Base-by-base conservation (phyloP, 2,888 invertebrate species). In the Crossocerus cetratus region DNA sequence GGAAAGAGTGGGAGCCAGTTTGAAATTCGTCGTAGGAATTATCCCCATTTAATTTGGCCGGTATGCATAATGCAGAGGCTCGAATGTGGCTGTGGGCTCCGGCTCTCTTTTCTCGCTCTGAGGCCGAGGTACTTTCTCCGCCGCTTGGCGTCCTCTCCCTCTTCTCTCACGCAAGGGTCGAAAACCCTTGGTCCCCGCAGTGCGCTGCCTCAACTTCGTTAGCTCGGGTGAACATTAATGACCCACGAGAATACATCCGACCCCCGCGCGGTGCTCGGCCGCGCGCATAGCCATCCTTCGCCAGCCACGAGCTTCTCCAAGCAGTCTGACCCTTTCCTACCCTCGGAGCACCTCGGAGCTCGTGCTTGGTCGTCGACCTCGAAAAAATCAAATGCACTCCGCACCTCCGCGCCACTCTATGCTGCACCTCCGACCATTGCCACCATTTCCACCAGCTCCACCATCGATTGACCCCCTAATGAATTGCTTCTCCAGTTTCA, bases 141-240 rank as follows among this genome's bases (percentile, higher is more conserved):
- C 53, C 20, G 22, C 53, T 23, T 43, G 44, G 16, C 22, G 14
- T 21, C 22, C 18, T 43, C 14, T 2, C n/a, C 4, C 55, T 13
- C 18, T 49, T 23, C 22, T 32, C 44, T 22, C 23, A 16, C 54
- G 20, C 58, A 66, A 56, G 42, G 61, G 49, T 72, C 69, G 69
- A 72, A 77, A 83, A 69, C 67, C 32, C 69, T 83, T 70, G 65
- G 53, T 44, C 57, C 53, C 62, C 63, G 16, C 49, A 49, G 49
- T 49, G 49, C 68, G 69, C 69, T 83, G 80, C 64, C 68, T 76
- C 74, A 80, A 84, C 81, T 85, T 84, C 82, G 84, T 86, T 86
- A 86, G 82, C 79, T 76, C 72, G 77, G 76, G 59, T 78, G 80
- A 85, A 84, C 82, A 82, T 84, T 86, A 87, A 86, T 86, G 86